phyloP scores from a whole-genome alignment of 1,140 invertebrate genomes.

The Calephelis virginiensis region DNA sequence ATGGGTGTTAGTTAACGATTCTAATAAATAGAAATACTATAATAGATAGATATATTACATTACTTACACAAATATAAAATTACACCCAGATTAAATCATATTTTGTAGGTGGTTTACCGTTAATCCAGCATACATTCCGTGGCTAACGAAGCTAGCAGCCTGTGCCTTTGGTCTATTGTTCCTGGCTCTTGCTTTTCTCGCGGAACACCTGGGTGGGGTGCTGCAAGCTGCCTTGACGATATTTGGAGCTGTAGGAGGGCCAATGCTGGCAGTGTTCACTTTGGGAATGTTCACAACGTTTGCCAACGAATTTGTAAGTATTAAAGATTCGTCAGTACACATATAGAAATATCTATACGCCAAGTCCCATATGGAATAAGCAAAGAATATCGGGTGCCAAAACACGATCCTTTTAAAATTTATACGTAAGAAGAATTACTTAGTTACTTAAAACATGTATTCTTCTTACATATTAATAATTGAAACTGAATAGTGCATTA shows the following conservation, averaged over 20 bases:
- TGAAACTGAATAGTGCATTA: too few relatives aligned
- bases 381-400: too few relatives aligned
- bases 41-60: too few relatives aligned
- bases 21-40: too few relatives aligned
- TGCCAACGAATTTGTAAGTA: slow-evolving; percentile 86
- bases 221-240: slow-evolving; percentile 91
- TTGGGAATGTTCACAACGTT: slow-evolving; percentile 93
- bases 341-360: too few relatives aligned
- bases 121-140: slow-evolving; percentile 44
- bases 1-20: too few relatives aligned
- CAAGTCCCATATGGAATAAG: too few relatives aligned
- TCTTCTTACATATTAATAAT: too few relatives aligned
- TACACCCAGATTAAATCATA: not conserved
- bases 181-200: slow-evolving; percentile 85
- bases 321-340: not conserved
- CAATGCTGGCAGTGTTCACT: slow-evolving; percentile 90
- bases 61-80: too few relatives aligned
- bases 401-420: too few relatives aligned
- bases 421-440: too few relatives aligned
- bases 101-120: slow-evolving; percentile 55
- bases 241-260: slow-evolving; percentile 93
- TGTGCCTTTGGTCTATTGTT: slow-evolving; percentile 76
- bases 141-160: slow-evolving; percentile 67
- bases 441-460: too few relatives aligned
- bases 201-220: slow-evolving; percentile 88